Percentiles rank a stretch among this genome's conserved stretches.
phyloP scores from a whole-genome alignment of 2,797 vertebrate genomes.

The Sebastes goodei region DNA sequence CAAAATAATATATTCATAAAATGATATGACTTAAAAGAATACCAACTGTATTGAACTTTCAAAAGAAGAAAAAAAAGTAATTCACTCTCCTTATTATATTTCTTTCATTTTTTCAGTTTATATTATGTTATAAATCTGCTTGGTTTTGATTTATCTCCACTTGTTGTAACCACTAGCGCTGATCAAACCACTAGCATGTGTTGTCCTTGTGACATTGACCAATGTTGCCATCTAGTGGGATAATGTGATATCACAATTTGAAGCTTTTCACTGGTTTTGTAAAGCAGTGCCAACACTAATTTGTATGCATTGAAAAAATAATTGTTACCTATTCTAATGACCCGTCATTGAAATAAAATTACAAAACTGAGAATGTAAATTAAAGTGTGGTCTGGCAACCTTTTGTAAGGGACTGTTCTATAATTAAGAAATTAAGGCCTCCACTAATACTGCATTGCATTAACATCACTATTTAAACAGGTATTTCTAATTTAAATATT shows the following conservation, averaged over 20 bases:
- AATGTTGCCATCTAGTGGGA: constrained; percentile 39
- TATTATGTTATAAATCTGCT: not conserved
- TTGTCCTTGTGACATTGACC: not conserved
- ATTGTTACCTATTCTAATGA: not conserved
- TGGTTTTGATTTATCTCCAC: not conserved
- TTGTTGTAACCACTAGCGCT: not conserved
- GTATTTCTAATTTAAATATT: not conserved
- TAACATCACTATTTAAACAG: not conserved
- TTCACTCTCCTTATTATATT: not conserved
- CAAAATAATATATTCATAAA: too few species aligned
- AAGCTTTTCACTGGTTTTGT: not conserved
- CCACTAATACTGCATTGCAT: not conserved
- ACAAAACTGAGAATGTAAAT: not conserved
- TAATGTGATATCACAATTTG: not conserved
- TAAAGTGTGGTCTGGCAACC: not conserved
- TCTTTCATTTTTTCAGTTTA: not conserved
- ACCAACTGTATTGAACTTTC: too few species aligned
- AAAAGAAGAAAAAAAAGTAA: too few species aligned
- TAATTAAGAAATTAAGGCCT: not conserved
- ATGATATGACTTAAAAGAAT: too few species aligned
- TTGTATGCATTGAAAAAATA: not conserved
- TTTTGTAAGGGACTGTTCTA: not conserved
- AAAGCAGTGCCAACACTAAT: not conserved
- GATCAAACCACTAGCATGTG: too few species aligned
- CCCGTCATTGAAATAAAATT: not conserved